These are phyloP conservation scores for Ostrea denselamellosa DNA, from an alignment of 1,140 invertebrate genomes.

Conservation along the genomic window DNA sequence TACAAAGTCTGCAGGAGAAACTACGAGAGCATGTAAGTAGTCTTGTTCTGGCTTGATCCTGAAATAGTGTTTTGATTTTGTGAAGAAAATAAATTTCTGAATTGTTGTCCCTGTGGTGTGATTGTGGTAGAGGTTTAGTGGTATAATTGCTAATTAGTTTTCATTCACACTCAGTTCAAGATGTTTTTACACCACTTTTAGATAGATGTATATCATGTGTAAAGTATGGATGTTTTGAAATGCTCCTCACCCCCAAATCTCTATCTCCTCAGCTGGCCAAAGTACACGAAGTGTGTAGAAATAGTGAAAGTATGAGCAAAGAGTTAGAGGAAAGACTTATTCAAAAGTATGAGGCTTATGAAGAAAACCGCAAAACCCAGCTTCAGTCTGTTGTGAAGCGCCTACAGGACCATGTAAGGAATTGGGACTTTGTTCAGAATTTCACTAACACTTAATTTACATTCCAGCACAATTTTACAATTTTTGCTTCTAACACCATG, in stretches of 20 bases:
- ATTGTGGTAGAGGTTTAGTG: background rate
- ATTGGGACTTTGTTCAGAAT: background rate
- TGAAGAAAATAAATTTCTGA: background rate
- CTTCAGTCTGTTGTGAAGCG: slow-evolving; percentile 92
- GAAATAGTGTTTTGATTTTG: background rate
- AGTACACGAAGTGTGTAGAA: slow-evolving; percentile 90
- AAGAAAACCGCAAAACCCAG: slow-evolving; percentile 91
- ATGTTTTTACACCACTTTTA: background rate
- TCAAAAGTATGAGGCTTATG: slow-evolving; percentile 90
- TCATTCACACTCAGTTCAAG: background rate
- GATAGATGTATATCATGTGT: background rate
- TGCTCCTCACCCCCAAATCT: slow-evolving; percentile 37
- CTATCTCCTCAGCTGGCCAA: slow-evolving; percentile 58
- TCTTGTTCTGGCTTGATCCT: background rate
- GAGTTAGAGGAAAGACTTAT: slow-evolving; percentile 89
- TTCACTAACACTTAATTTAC: background rate
- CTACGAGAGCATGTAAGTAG: slow-evolving; percentile 88
- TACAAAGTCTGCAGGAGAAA: slow-evolving; percentile 90
- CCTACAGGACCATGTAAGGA: slow-evolving; percentile 91
- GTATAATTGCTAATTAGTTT: background rate
- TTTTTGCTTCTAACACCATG: background rate
- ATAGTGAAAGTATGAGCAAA: slow-evolving; percentile 89
- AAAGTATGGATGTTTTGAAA: slow-evolving; percentile 8
- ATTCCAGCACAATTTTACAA: background rate
- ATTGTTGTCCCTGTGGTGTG: slow-evolving; percentile 15